A percentile compares a stretch with the other conserved stretches of the same genome.
Conservation (phyloP, 2,888 invertebrate genomes). For the Panzeria rudis region DNA sequence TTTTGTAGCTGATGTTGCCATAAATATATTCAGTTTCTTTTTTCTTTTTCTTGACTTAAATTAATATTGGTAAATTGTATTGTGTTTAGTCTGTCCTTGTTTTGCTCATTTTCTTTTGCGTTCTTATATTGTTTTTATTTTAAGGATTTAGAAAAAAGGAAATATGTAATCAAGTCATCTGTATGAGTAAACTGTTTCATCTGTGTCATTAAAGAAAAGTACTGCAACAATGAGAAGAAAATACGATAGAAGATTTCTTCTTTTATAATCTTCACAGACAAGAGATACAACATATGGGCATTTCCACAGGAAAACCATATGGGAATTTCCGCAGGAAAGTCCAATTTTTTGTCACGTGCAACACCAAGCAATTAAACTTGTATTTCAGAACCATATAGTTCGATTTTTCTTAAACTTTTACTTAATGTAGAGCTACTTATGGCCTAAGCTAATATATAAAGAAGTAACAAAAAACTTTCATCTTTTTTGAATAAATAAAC, state of each 20-base stretch:
- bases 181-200: constrained; percentile 33
- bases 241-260: not conserved
- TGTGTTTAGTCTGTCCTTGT: constrained; percentile 4
- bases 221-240: not conserved
- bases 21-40: not conserved
- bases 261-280: not conserved
- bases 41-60: not conserved
- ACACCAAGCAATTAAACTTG: too few species aligned
- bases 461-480: too few species aligned
- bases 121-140: not conserved
- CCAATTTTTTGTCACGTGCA: too few species aligned
- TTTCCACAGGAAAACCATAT: too few species aligned
- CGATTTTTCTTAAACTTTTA: too few species aligned
- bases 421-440: too few species aligned
- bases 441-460: too few species aligned
- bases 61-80: constrained; percentile 31
- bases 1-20: constrained; percentile 8
- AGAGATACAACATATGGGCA: too few species aligned
- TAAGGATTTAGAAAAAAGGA: not conserved
- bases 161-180: constrained; percentile 5
- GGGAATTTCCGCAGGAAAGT: too few species aligned
- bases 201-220: not conserved
- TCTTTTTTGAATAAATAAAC: too few species aligned
- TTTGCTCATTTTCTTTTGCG: not conserved
- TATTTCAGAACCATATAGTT: too few species aligned